Evolutionary conservation across 2,113 vertebrate species (phyloP).

Genomic region (Sinocyclocheilus anophthalmus): DNA sequence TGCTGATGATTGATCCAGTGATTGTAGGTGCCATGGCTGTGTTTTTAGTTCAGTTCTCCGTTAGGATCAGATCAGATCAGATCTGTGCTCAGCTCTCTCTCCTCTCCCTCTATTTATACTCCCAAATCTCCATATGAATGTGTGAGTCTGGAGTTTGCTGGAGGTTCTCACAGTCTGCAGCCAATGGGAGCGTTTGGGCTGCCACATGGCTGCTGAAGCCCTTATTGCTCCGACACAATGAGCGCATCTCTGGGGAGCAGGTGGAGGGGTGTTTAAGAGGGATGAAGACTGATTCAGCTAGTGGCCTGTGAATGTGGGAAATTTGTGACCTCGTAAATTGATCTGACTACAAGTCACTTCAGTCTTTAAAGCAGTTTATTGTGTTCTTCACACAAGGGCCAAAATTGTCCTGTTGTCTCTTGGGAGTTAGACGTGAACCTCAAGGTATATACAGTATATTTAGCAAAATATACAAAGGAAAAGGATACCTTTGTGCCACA

Average conservation of each 20-base stretch:
- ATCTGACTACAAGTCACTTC: conserved; percentile 57
- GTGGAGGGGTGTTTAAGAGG: conserved; percentile 54
- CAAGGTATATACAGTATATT: not conserved
- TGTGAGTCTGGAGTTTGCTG: conserved; percentile 52
- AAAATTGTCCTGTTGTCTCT: conserved; percentile 5
- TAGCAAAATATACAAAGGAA: not conserved
- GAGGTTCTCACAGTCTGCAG: too few relatives aligned
- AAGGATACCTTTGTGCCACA: not conserved
- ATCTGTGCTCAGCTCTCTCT: too few relatives aligned
- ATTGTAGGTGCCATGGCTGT: too few relatives aligned
- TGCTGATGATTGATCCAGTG: too few relatives aligned
- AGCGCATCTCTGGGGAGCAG: conserved; percentile 50
- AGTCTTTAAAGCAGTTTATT: conserved; percentile 29
- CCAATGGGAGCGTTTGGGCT: too few relatives aligned
- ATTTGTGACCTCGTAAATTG: conserved; percentile 73
- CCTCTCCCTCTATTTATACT: too few relatives aligned
- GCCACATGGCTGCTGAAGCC: too few relatives aligned
- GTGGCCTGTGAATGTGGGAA: conserved; percentile 77
- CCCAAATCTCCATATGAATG: conserved; percentile 60
- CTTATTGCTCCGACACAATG: conserved; percentile 50
- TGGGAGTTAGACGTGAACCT: not conserved
- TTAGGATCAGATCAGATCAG: too few relatives aligned
- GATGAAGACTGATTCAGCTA: conserved; percentile 60
- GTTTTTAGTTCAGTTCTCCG: too few relatives aligned
- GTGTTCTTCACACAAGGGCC: conserved; percentile 3